Evolutionary conservation across 1,140 invertebrate genomes (phyloP), one percentile per base, ranked within the genome.

Genomic region (Asbolus verrucosus): DNA sequence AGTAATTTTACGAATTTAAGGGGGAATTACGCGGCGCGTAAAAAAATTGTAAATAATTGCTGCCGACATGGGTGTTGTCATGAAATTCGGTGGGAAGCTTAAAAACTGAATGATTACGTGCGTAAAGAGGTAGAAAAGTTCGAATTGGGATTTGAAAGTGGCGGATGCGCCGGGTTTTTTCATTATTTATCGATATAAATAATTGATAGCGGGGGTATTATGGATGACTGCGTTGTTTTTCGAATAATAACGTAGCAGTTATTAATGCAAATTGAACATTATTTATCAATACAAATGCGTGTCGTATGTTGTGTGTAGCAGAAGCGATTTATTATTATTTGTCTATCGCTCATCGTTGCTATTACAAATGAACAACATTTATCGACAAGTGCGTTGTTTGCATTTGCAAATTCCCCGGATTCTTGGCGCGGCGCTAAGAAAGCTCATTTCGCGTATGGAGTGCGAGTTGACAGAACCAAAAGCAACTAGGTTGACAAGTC

Each of bases 401-500:
- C 46, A 54, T 54, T 46, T 54, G 46, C 14, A 14, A 54, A 54
- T 54, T 54, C 46, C 46, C 19, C 21, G 21, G 19, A 27, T 54
- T 30, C 19, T 54, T 54, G 6, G 11, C 19, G 18, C 8, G 46
- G 19, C 21, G 21, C 27, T 46, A 66, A 46, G 27, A 46, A 69
- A 69, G 59, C 54, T 69, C 67, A 69, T 69, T 69, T 69, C 31
- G 43, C 38, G 50, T 27, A 30, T 62, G 43, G 61, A 69, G 67
- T 69, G 69, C 63, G 50, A 38, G 61, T 54, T 70, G 61, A 70
- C 69, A 69, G 38, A 11, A 41, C 50, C 39, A 33, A 50, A 60
- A 59, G 61, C 61, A 65, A 70, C 69, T 65, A 65, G 43, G 21
- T 65, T 70, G 69, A 70, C 69, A 70, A 43, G 61, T 65, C 31